phyloP scores from a whole-genome alignment of 1,140 invertebrate species.

The Cotesia vestalis region DNA sequence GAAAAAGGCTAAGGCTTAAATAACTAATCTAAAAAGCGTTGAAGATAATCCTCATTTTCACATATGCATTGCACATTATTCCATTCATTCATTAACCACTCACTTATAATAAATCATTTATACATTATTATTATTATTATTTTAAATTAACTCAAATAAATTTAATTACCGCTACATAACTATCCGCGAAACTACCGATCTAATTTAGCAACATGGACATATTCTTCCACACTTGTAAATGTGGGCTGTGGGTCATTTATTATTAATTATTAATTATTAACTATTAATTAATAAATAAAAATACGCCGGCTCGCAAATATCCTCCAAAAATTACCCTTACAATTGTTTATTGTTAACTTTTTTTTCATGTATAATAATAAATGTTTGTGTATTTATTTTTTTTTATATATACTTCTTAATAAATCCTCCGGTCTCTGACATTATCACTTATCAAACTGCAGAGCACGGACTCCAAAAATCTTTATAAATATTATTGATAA shows the following conservation, averaged over 20 bases:
- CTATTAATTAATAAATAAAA: not conserved
- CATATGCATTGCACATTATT: no score
- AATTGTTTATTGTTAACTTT: no score
- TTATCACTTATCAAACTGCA: constrained; percentile 15
- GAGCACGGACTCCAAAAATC: constrained; percentile 39
- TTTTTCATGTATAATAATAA: no score
- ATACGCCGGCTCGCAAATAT: no score
- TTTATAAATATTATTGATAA: constrained; percentile 20
- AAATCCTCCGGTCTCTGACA: not conserved
- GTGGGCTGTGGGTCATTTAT: constrained; percentile 27
- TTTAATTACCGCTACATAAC: constrained; percentile 44
- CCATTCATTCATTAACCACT: not conserved
- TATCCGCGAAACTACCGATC: constrained; percentile 42
- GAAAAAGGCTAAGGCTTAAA: not conserved
- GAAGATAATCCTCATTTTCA: not conserved
- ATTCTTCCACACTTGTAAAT: constrained; percentile 35
- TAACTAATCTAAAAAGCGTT: constrained; percentile 17
- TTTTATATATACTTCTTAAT: constrained; percentile 18
- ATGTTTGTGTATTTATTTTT: constrained; percentile 46
- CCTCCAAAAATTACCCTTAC: no score
- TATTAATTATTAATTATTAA: constrained; percentile 26
- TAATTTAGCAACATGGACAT: constrained; percentile 56
- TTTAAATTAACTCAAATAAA: constrained; percentile 19
- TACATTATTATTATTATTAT: not conserved
- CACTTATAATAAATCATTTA: not conserved